A percentile compares a stretch with the other conserved stretches of the same genome.
phyloP scores from a whole-genome alignment of 2,113 vertebrate species.

The Neotragus moschatus region DNA sequence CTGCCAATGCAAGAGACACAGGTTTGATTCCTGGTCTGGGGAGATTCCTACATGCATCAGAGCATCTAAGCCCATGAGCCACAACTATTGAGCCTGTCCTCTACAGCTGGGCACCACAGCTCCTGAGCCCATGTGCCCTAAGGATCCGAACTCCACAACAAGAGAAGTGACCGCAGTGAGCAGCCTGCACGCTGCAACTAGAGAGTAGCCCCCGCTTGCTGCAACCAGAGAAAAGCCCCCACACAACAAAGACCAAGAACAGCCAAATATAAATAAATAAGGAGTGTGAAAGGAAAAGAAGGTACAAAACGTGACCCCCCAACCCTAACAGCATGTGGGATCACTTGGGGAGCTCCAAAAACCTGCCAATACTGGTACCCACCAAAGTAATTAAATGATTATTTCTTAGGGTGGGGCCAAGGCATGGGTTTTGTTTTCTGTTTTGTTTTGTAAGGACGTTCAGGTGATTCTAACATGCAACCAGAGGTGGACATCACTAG shows the following conservation, averaged over 20 bases:
- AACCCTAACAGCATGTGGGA: not conserved
- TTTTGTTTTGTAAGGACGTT: not conserved
- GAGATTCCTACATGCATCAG: not conserved
- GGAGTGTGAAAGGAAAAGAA: not conserved
- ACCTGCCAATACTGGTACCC: not conserved
- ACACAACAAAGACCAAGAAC: not conserved
- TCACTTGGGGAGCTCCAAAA: not conserved
- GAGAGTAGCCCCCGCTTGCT: not conserved
- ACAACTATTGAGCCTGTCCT: not conserved
- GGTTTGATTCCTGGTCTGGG: not conserved
- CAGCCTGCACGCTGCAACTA: not conserved
- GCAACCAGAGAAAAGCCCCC: not conserved
- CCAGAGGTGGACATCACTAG: not conserved
- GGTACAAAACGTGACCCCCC: not conserved
- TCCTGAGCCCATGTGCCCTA: not conserved
- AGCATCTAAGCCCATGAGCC: not conserved
- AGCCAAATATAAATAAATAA: not conserved
- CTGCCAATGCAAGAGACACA: not conserved
- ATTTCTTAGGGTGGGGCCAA: not conserved
- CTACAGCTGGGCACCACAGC: not conserved
- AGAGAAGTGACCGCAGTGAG: accelerated
- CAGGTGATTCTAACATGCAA: not conserved
- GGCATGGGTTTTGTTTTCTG: not conserved
- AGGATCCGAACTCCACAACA: accelerated
- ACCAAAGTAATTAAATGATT: not conserved